Base-by-base conservation (phyloP, 2,797 vertebrate species). In the Toxotes lorentzi region DNA sequence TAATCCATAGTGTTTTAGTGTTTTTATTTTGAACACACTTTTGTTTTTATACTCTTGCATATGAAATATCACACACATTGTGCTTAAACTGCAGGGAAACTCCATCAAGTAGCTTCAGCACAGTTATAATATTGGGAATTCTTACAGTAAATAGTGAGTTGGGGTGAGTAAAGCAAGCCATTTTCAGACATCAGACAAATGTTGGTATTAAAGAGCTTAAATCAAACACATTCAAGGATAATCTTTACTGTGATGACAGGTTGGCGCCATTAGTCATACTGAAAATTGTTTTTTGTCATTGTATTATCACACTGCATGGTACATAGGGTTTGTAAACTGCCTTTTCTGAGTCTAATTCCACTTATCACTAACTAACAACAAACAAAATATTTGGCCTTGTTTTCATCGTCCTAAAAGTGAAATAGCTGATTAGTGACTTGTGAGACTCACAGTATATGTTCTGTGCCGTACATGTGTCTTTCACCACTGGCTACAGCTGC, bases 131-230 rank as follows among this genome's bases (percentile, higher is more conserved):
- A 14, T 19, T 50, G 24, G 34, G 41, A 4, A 12, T 7, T 19
- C 7, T 19, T 50, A 13, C 2, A 50, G n/a, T 48, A 45, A 72
- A 48, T n/a, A 10, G 19, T n/a, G 21, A 47, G 38, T 0, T 9
- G 2, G 30, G n/a, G n/a, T 56, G 51, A 12, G 4, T 35, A 59
- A 57, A 64, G 38, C 27, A 10, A 17, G 7, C 8, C 57, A 5
- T 50, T 40, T 70, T 67, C 57, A 17, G 27, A 27, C 34, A 23
- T 9, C 34, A 43, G 13, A 27, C 24, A 10, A 35, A 63, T 63
- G 24, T 35, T 41, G 54, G 30, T 54, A 21, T 57, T 62, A 5
- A 41, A 69, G 34, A 45, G 19, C 14, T 64, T 56, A 66, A 70
- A 64, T 41, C 17, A 32, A 59, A 21, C 2, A 51, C 23, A 43